Evolutionary conservation across 2,888 invertebrate species (phyloP).

Genomic region (Leucozona laternaria): DNA sequence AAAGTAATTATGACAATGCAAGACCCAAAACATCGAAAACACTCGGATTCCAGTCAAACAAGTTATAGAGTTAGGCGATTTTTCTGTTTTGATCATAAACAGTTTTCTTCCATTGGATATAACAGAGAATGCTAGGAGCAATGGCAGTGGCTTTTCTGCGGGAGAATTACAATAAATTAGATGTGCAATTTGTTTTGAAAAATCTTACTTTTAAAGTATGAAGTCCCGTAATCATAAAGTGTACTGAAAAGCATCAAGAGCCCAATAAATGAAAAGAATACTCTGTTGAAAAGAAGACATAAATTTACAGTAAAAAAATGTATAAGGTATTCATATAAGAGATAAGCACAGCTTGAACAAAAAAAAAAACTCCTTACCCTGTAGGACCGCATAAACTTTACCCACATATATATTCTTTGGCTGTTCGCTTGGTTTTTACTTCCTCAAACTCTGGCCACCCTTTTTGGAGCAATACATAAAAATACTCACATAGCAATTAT

Average conservation of each 20-base stretch:
- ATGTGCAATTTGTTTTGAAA: background rate
- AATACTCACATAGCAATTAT: constrained; percentile 48
- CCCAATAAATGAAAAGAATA: constrained; percentile 30
- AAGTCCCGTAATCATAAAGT: constrained; percentile 16
- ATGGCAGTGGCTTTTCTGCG: constrained; percentile 23
- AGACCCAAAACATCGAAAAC: constrained; percentile 53
- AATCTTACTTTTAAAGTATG: constrained; percentile 15
- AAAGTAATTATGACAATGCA: constrained; percentile 35
- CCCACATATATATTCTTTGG: too few relatives aligned
- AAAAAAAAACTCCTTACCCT: too few relatives aligned
- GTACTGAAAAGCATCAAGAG: constrained; percentile 18
- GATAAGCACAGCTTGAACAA: too few relatives aligned
- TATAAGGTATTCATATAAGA: too few relatives aligned
- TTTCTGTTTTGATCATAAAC: constrained; percentile 36
- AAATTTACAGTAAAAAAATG: too few relatives aligned
- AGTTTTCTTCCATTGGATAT: constrained; percentile 46
- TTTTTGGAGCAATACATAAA: too few relatives aligned
- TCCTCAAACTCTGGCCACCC: too few relatives aligned
- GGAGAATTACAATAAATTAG: background rate
- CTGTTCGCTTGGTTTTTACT: too few relatives aligned
- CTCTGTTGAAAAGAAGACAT: background rate
- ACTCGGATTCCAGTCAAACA: constrained; percentile 44
- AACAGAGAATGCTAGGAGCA: constrained; percentile 46
- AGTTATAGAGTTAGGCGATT: constrained; percentile 32
- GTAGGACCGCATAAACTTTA: too few relatives aligned